Evolutionary conservation across 2,888 invertebrate species (phyloP).

Genomic region (Lasioglossum villosulum): DNA sequence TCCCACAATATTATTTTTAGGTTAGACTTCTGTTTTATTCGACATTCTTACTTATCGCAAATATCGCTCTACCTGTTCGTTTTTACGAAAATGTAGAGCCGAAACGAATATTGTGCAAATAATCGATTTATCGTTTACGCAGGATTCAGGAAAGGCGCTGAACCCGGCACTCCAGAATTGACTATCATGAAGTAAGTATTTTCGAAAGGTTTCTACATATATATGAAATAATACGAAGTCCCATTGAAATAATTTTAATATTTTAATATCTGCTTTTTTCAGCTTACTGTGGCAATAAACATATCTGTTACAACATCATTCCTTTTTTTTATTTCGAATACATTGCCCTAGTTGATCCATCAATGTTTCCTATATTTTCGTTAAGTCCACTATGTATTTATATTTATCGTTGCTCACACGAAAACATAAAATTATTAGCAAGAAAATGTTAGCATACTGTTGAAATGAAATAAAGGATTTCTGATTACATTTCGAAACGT

Average conservation of each 20-base stretch:
- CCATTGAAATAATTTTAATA: neutral
- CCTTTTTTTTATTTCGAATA: neutral
- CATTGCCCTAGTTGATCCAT: neutral
- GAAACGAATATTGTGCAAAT: slow-evolving; percentile 32
- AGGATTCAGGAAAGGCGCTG: slow-evolving; percentile 90
- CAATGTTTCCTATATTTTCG: slow-evolving; percentile 7
- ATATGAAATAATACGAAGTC: neutral
- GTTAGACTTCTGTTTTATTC: slow-evolving; percentile 83
- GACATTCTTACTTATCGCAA: neutral
- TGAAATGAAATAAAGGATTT: slow-evolving; percentile 27
- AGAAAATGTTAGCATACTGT: slow-evolving; percentile 22
- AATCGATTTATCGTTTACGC: slow-evolving; percentile 62
- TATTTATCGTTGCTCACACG: neutral
- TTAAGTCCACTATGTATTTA: slow-evolving; percentile 24
- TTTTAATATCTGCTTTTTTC: slow-evolving; percentile 74
- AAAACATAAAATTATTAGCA: slow-evolving; percentile 11
- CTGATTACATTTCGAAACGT: slow-evolving; percentile 3
- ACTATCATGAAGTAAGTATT: slow-evolving; percentile 85
- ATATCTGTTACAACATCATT: neutral
- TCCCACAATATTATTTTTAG: slow-evolving; percentile 89
- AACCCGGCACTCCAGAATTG: slow-evolving; percentile 89
- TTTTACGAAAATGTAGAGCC: neutral
- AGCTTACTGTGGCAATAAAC: slow-evolving; percentile 84
- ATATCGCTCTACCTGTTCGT: neutral
- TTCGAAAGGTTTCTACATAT: too few relatives aligned